Evolutionary conservation across 1,140 invertebrate genomes (phyloP), one percentile per base, ranked within the genome.

Genomic region (Lepidurus arcticus): DNA sequence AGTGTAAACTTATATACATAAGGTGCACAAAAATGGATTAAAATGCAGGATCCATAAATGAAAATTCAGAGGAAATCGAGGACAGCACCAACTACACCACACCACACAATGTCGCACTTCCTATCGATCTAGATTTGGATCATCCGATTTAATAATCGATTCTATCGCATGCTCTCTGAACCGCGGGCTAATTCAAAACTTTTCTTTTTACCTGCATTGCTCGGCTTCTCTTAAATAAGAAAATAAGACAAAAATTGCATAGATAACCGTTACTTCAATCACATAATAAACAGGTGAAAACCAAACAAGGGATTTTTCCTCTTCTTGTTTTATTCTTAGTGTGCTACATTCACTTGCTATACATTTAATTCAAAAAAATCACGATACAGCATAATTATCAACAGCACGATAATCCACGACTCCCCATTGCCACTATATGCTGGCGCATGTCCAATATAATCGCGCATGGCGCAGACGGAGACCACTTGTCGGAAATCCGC

Each of bases 401-500:
- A n/a, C 34, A 34, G 34, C 34, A 34, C 34, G 34, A 34, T 34
- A 34, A 34, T 34, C 34, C 34, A 34, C 53, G 53, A 65, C n/a
- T n/a, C 8, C 6, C 0, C 13, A 16, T 13, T 26, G 47, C 9
- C 47, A 9, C 11, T 7, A n/a, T 21, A 21, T 7, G 53, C 53
- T 21, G 53, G 53, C 53, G 53, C 53, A 65, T n/a, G 21, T 65
- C 53, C 53, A 9, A 47, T 11, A 9, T 7, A 16, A 65, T 65
- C 53, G 6, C 53, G 53, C 13, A 65, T 65, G 53, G 53, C 53
- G 21, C 21, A 13, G 53, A 65, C 53, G 9, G 53, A 65, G 53
- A 65, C 53, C 53, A 65, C 53, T 65, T 65, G 53, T 65, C 53
- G 53, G 53, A 65, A 65, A 65, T 65, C 53, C 53, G 53, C 53